These are phyloP conservation scores for Rhorus exstirpatorius DNA, from an alignment of 2,888 invertebrate species.

Conservation along the genomic window DNA sequence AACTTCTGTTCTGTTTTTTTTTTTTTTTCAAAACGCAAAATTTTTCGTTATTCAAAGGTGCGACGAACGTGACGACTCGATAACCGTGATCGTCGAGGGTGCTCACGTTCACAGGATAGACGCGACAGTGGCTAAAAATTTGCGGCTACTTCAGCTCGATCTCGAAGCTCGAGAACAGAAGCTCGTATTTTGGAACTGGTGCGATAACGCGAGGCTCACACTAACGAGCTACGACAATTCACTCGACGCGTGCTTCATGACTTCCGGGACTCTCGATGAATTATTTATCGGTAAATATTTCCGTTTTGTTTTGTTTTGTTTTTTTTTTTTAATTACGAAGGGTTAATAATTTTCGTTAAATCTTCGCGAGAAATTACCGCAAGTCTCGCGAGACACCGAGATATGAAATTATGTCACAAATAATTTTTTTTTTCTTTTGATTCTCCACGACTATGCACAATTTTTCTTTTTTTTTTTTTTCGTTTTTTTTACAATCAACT, in stretches of 20 bases:
- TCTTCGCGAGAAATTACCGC: no score
- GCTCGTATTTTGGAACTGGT: slow-evolving; percentile 85
- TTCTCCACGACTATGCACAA: no score
- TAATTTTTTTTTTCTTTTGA: no score
- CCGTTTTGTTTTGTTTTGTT: no score
- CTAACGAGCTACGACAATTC: slow-evolving; percentile 80
- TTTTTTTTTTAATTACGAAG: no score
- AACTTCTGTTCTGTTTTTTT: no score
- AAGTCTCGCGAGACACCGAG: no score
- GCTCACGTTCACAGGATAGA: slow-evolving; percentile 89
- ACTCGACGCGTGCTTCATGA: slow-evolving; percentile 76
- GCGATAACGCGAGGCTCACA: slow-evolving; percentile 77
- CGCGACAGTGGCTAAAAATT: slow-evolving; percentile 89
- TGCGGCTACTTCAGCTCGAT: slow-evolving; percentile 80
- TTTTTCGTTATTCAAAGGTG: slow-evolving; percentile 79
- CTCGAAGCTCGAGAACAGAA: slow-evolving; percentile 80
- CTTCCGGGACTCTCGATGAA: slow-evolving; percentile 74
- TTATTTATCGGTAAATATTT: slow-evolving; percentile 75
- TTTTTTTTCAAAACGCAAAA: no score
- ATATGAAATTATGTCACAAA: no score
- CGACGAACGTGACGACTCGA: slow-evolving; percentile 79
- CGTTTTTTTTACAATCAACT: no score
- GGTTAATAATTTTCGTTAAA: no score
- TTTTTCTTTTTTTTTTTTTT: no score
- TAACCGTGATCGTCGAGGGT: slow-evolving; percentile 89